A percentile compares a stretch with the other conserved stretches of the same genome.
Conservation (phyloP, 1,140 invertebrate species). For the Grapholita molesta region DNA sequence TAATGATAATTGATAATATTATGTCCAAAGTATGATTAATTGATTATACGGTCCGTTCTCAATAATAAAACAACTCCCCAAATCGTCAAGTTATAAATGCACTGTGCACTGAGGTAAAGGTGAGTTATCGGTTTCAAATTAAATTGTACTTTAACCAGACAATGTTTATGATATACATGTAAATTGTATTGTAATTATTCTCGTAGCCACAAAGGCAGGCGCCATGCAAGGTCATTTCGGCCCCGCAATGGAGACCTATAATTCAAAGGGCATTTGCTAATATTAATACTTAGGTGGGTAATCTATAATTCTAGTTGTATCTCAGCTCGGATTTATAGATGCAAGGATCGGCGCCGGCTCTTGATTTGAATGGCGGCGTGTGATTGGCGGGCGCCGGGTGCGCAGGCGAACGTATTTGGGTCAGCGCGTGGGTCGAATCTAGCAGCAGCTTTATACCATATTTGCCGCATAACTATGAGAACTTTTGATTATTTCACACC, state of each 20-base stretch:
- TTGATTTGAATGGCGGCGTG: constrained; percentile 57
- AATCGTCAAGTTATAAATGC: background rate
- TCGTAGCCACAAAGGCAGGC: constrained; percentile 3
- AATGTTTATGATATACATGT: background rate
- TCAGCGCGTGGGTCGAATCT: constrained; percentile 66
- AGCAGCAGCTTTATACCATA: constrained; percentile 34
- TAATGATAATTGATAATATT: too few species aligned
- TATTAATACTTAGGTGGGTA: constrained; percentile 39
- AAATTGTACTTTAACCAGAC: constrained; percentile 14
- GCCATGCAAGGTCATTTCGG: constrained; percentile 11
- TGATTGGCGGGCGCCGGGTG: constrained; percentile 68
- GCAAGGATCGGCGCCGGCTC: constrained; percentile 56
- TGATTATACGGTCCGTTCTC: too few species aligned
- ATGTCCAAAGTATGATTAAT: too few species aligned
- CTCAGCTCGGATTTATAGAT: constrained; percentile 45
- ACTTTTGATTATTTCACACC: constrained; percentile 14
- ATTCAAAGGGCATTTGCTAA: constrained; percentile 45
- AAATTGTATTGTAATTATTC: constrained; percentile 6
- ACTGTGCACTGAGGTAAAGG: background rate
- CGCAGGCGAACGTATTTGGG: constrained; percentile 67
- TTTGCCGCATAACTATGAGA: constrained; percentile 13
- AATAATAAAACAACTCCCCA: too few species aligned
- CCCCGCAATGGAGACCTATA: constrained; percentile 9
- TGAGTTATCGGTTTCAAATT: constrained; percentile 12
- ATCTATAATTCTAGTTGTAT: constrained; percentile 38